Base-by-base conservation (phyloP, 2,888 invertebrate genomes). In the Pammene aurita region DNA sequence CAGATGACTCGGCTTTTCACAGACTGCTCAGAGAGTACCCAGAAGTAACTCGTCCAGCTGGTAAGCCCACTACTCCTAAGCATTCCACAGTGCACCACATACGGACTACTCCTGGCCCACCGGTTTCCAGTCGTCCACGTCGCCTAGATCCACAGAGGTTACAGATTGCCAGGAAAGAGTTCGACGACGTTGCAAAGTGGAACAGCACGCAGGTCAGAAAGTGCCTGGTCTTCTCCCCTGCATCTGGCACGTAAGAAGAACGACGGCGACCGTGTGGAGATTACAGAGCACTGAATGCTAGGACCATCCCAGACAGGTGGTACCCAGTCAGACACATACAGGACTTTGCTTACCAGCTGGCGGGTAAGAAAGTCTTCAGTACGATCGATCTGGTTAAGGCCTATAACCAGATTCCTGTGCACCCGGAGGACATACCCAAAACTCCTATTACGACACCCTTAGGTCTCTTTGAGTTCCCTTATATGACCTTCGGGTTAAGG, bases 321-420 rank as follows among this genome's bases (percentile, higher is more conserved):
- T 71, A 71, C 13, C 71, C 68, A 4, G 46, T 69, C 7, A 60
- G 57, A 16, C 68, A 71, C 16, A 67, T 70, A 13, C 58, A 72
- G 11, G 70, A 72, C 54, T 72, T 63, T 54, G 35, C 50, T 4
- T 55, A 70, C 38, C 34, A 48, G 42, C 35, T 72, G 38, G 26
- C 66, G 44, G 70, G 70, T 35, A 52, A 60, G n/a, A 64, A 26
- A 11, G 42, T 70, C 9, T 72, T 72, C 26, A 70, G 70, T 13
- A 66, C 18, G 11, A 63, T 72, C 11, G 69, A 72, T 54, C 26
- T 69, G 26, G 63, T 69, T 5, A 66, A 73, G 64, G 83, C 81
- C 0, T 90, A 78, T 67, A 74, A 82, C 58, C 83, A 86, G 60
- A 84, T 89, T 44, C 83, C 81, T 2, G 74, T 83, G 7, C 60